phyloP scores from a whole-genome alignment of 2,888 invertebrate species.

The Phytoseiulus persimilis region DNA sequence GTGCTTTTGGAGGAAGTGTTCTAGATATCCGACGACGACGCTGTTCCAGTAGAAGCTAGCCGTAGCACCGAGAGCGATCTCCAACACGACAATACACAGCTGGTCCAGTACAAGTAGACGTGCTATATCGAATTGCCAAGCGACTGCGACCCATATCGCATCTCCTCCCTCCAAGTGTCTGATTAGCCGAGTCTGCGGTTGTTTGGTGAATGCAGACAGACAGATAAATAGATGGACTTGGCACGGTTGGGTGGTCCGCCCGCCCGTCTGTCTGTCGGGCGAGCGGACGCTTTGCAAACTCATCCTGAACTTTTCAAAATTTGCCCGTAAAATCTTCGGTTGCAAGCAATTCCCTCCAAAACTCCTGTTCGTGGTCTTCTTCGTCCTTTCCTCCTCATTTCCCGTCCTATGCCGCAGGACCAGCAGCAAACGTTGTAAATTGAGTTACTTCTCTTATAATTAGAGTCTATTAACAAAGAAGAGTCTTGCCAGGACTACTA shows the following conservation, averaged over 20 bases:
- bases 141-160: background rate
- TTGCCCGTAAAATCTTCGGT: background rate
- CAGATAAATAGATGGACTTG: background rate
- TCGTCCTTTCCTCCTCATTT: background rate
- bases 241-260: background rate
- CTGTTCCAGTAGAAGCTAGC: background rate
- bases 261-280: no score
- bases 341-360: background rate
- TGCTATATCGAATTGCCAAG: background rate
- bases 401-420: background rate
- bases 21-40: background rate
- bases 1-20: background rate
- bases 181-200: background rate
- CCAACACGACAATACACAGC: background rate
- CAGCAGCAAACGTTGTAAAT: conserved; percentile 23
- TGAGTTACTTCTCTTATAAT: conserved; percentile 38
- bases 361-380: background rate
- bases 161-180: background rate
- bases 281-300: background rate
- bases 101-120: background rate
- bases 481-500: conserved; percentile 36
- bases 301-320: background rate
- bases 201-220: background rate
- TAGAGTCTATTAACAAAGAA: conserved; percentile 38
- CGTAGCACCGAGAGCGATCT: background rate